Conservation (phyloP, 1,140 invertebrate species). For the Euschistus heros region DNA sequence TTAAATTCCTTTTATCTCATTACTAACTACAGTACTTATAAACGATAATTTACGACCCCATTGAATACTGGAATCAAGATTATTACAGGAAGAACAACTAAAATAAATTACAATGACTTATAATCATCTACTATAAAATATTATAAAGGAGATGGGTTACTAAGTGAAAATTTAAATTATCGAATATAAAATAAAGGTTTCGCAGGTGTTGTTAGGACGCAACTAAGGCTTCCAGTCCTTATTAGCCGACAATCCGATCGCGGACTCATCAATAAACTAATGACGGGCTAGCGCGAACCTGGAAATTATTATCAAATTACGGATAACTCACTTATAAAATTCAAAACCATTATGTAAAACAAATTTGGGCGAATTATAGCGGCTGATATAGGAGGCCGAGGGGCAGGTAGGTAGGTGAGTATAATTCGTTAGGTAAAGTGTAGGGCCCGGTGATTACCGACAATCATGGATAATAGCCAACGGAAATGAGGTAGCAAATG, state of each 20-base stretch:
- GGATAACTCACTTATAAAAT: conserved; percentile 27
- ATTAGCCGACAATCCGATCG: not conserved
- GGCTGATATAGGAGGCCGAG: not conserved
- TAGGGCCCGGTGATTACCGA: conserved; percentile 14
- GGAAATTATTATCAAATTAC: conserved; percentile 26
- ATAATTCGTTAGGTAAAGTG: conserved; percentile 25
- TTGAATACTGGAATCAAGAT: no score
- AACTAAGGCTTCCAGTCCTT: no score
- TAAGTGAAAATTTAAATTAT: no score
- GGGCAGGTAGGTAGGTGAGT: not conserved
- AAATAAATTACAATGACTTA: no score
- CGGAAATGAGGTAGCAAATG: conserved; percentile 26
- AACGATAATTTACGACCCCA: no score
- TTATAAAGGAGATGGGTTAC: no score
- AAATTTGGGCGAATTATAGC: conserved; percentile 22
- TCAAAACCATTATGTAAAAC: conserved; percentile 27
- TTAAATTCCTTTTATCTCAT: no score
- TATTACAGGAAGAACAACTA: no score
- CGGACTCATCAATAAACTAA: conserved; percentile 7
- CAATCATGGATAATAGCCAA: conserved; percentile 22
- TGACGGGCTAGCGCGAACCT: conserved; percentile 9
- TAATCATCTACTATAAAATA: no score
- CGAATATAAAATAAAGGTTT: no score
- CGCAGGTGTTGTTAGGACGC: no score
- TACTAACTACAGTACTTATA: no score